Conservation (phyloP, 2,113 vertebrate species). For the Mastomys coucha region DNA sequence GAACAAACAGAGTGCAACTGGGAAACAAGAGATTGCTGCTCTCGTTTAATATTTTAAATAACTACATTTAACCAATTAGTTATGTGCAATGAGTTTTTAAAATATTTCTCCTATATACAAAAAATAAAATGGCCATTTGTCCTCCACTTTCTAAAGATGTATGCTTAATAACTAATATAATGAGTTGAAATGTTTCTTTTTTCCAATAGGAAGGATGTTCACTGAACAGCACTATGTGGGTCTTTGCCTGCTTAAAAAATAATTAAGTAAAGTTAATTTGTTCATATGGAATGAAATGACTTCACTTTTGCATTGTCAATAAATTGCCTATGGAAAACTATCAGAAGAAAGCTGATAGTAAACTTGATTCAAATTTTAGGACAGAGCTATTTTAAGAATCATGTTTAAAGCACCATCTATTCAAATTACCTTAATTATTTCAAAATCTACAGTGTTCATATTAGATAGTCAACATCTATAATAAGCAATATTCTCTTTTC, state of each 20-base stretch:
- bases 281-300: neutral
- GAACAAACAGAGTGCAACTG: neutral
- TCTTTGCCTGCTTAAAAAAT: slow-evolving; percentile 6
- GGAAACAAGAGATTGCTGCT: slow-evolving; percentile 39
- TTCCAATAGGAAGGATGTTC: neutral
- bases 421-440: neutral
- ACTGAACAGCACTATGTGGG: neutral
- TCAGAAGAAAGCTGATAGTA: neutral
- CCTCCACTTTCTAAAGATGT: neutral
- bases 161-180: slow-evolving; percentile 21
- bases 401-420: neutral
- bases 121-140: slow-evolving; percentile 43
- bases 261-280: slow-evolving; percentile 36
- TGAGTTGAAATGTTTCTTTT: neutral
- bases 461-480: neutral
- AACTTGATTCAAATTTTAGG: neutral
- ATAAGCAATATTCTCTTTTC: neutral
- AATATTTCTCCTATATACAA: slow-evolving; percentile 29
- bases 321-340: neutral
- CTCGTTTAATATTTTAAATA: slow-evolving; percentile 34
- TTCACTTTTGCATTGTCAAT: neutral
- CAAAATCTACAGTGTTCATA: neutral
- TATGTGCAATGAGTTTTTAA: slow-evolving; percentile 44
- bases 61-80: slow-evolving; percentile 59
- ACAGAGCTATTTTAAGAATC: neutral